Conservation (phyloP, 2,888 invertebrate genomes). For the Noctua comes region DNA sequence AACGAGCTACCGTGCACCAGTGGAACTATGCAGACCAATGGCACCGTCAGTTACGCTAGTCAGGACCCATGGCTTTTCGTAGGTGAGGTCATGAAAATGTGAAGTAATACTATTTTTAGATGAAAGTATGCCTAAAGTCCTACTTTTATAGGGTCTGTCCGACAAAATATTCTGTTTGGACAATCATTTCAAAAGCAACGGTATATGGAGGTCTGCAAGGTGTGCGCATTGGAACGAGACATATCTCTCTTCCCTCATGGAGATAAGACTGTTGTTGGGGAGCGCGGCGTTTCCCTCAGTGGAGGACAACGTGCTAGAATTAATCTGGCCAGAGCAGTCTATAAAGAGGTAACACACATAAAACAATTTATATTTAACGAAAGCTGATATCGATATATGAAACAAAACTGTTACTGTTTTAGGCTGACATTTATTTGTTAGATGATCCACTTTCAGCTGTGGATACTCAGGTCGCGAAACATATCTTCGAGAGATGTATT, state of each 20-base stretch:
- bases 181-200: constrained; percentile 90
- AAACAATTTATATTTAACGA: not conserved
- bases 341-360: constrained; percentile 85
- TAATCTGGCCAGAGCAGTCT: constrained; percentile 92
- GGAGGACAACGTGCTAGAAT: constrained; percentile 95
- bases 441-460: constrained; percentile 95
- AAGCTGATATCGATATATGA: not conserved
- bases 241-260: constrained; percentile 94
- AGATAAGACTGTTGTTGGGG: constrained; percentile 96
- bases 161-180: constrained; percentile 98
- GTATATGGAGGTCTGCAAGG: constrained; percentile 92
- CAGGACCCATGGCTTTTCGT: constrained; percentile 96
- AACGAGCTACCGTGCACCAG: constrained; percentile 93
- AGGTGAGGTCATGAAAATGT: constrained; percentile 78
- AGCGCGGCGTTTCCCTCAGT: constrained; percentile 95
- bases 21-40: constrained; percentile 91
- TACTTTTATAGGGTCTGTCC: constrained; percentile 91
- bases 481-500: constrained; percentile 93
- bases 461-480: constrained; percentile 92
- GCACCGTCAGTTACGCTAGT: constrained; percentile 93
- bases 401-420: constrained; percentile 44
- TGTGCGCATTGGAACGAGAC: constrained; percentile 93
- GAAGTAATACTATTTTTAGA: not conserved
- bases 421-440: constrained; percentile 93
- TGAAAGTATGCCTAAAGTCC: not conserved